These are phyloP conservation scores for Chrysotoxum bicinctum DNA, from an alignment of 2,888 invertebrate genomes.

Conservation along the genomic window DNA sequence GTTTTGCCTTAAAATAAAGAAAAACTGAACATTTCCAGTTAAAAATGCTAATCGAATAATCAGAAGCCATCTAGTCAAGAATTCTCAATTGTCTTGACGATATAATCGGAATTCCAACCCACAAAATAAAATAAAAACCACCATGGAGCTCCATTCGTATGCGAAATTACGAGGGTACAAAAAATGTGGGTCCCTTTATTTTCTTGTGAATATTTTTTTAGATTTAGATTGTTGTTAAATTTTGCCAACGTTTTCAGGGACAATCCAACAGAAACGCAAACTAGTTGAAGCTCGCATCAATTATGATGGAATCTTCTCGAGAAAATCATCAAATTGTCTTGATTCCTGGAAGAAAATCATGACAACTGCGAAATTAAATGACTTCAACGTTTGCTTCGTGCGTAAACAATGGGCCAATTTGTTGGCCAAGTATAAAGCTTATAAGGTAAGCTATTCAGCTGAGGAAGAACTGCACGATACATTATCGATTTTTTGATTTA, in stretches of 20 bases:
- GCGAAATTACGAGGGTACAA: constrained; percentile 77
- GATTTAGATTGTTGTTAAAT: neutral
- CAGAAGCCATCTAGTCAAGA: neutral
- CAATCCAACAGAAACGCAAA: constrained; percentile 78
- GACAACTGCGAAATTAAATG: constrained; percentile 76
- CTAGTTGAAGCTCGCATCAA: constrained; percentile 78
- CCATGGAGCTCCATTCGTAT: constrained; percentile 79
- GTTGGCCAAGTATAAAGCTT: constrained; percentile 78
- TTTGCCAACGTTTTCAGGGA: constrained; percentile 75
- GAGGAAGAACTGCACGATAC: neutral
- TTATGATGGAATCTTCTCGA: constrained; percentile 77
- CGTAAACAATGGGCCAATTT: constrained; percentile 79
- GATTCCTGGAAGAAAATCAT: constrained; percentile 79
- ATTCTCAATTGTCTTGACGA: constrained; percentile 1
- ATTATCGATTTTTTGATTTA: neutral
- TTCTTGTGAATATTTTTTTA: neutral
- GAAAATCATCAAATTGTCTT: constrained; percentile 76
- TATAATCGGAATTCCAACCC: neutral
- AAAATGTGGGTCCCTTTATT: constrained; percentile 76
- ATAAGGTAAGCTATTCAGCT: constrained; percentile 75
- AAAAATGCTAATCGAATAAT: constrained; percentile 16
- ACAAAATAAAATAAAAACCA: neutral
- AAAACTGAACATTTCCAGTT: neutral
- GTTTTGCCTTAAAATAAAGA: neutral
- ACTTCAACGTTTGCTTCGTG: constrained; percentile 78